A percentile compares a stretch with the other conserved stretches of the same genome.
These are phyloP conservation scores for Oikopleura dioica DNA, from an alignment of 23 tunicate genomes.

Conservation along the genomic window DNA sequence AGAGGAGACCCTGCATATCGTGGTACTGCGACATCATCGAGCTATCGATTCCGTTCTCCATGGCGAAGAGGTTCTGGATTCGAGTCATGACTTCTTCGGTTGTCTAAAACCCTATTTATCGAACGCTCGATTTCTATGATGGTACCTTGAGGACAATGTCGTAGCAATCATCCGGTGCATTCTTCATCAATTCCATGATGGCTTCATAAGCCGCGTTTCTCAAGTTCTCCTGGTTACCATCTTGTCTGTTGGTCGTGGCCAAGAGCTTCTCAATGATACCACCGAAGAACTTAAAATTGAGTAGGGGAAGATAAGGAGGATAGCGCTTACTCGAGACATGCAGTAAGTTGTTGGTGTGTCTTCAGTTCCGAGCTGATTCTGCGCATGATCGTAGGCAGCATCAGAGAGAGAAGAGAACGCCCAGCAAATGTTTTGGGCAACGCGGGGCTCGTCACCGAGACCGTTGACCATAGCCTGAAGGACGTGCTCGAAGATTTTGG, in stretches of 20 bases:
- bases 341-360: conserved; percentile 54
- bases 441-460: conserved; percentile 50
- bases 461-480: conserved; percentile 55
- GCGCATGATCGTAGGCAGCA: conserved; percentile 71
- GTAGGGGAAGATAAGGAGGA: not conserved
- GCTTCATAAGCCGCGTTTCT: conserved; percentile 92
- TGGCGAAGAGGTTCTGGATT: conserved; percentile 39
- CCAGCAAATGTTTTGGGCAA: conserved; percentile 91
- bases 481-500: conserved; percentile 25
- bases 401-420: conserved; percentile 91
- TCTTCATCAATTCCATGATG: conserved; percentile 94
- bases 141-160: conserved; percentile 58
- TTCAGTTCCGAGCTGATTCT: conserved; percentile 19
- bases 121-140: too few species aligned
- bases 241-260: conserved; percentile 63
- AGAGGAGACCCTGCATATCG: conserved; percentile 59
- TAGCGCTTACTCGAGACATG: conserved; percentile 52
- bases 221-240: conserved; percentile 80
- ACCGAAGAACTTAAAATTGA: conserved; percentile 22
- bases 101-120: too few species aligned
- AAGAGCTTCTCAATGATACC: conserved; percentile 60
- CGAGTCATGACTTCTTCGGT: conserved; percentile 59
- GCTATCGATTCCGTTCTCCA: conserved; percentile 30
- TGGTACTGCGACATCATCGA: conserved; percentile 42
- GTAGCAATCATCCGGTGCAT: conserved; percentile 84